Percentiles rank a stretch among this genome's conserved stretches.
phyloP scores from a whole-genome alignment of 2,797 vertebrate genomes.

The Mastacembelus armatus region DNA sequence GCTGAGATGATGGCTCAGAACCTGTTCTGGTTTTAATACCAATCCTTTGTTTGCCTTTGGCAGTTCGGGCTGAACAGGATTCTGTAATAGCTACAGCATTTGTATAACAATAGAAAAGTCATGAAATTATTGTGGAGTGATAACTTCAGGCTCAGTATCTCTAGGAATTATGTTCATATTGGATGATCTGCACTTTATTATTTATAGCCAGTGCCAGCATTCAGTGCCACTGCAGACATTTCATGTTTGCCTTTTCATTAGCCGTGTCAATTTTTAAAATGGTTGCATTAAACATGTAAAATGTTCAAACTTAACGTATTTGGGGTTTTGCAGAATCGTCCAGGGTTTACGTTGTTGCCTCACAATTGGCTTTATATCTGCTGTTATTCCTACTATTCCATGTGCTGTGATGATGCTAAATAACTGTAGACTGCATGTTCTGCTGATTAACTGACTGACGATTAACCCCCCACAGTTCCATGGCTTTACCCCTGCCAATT shows the following conservation, averaged over 20 bases:
- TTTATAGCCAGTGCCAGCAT: background rate
- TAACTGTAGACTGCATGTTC: too few relatives aligned
- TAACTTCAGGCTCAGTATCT: too few relatives aligned
- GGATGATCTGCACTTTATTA: background rate
- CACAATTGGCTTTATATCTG: too few relatives aligned
- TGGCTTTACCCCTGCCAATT: too few relatives aligned
- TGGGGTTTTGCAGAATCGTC: too few relatives aligned
- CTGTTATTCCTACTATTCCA: too few relatives aligned
- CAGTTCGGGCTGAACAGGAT: background rate
- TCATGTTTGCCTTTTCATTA: background rate
- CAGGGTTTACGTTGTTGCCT: too few relatives aligned
- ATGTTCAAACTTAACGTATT: background rate
- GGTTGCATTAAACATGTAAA: background rate
- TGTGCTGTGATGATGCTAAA: too few relatives aligned
- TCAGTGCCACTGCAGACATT: background rate
- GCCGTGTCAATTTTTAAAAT: background rate
- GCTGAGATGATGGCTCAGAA: background rate
- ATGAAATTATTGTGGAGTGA: too few relatives aligned
- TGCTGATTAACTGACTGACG: too few relatives aligned
- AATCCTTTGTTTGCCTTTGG: slow-evolving; percentile 1
- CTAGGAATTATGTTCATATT: background rate
- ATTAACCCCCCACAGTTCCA: too few relatives aligned
- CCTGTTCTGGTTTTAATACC: background rate
- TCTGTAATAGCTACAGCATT: background rate
- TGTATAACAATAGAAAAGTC: too few relatives aligned